phyloP scores from a whole-genome alignment of 2,113 vertebrate species.

The Aptenodytes patagonicus region DNA sequence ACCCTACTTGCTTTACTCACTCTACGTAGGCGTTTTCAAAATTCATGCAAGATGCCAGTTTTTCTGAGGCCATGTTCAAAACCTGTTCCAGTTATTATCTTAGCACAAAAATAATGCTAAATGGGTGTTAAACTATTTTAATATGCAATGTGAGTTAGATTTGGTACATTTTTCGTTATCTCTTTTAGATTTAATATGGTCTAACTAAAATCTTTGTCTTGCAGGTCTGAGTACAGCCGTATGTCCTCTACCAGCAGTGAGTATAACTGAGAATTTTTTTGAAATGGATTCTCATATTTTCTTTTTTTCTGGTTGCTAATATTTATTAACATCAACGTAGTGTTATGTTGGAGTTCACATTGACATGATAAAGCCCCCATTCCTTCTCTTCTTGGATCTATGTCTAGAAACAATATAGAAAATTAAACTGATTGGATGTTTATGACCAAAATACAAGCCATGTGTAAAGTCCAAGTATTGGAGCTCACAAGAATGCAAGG shows the following conservation, averaged over 20 bases:
- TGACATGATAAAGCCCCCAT: neutral
- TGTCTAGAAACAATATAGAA: neutral
- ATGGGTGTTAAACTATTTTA: neutral
- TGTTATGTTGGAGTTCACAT: neutral
- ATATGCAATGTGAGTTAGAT: neutral
- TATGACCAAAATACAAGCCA: neutral
- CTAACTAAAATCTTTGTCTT: conserved; percentile 69
- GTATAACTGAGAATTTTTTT: conserved; percentile 69
- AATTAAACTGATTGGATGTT: neutral
- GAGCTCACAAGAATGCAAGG: neutral
- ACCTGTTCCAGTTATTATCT: neutral
- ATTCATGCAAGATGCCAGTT: neutral
- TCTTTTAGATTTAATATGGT: neutral
- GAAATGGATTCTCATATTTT: neutral
- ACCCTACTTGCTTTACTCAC: neutral
- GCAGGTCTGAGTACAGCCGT: conserved; percentile 93
- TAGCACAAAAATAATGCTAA: neutral
- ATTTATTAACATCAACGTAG: neutral
- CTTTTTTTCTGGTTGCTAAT: neutral
- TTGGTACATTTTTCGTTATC: neutral
- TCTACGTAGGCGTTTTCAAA: neutral
- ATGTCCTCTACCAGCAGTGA: conserved; percentile 93
- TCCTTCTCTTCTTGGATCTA: neutral
- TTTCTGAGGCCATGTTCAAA: neutral
- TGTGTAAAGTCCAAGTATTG: neutral